Conservation (phyloP, 37 sponge, comb jelly and placozoan species). For the Ephydatia muelleri region DNA sequence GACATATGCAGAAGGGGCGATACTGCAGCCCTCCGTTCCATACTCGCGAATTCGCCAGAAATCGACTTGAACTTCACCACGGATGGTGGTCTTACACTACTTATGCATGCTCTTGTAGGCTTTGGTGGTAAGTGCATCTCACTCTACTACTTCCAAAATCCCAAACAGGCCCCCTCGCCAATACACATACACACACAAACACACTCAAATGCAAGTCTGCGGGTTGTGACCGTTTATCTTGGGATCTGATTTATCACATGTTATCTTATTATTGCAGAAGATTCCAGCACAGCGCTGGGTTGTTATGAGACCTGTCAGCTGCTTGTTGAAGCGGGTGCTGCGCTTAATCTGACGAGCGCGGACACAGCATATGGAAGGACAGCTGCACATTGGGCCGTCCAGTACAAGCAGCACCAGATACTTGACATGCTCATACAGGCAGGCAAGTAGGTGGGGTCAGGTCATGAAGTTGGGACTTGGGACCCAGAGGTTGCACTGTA, state of each 20-base stretch:
- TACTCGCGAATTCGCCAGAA: neutral
- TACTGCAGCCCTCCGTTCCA: neutral
- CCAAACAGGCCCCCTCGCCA: neutral
- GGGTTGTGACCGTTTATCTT: neutral
- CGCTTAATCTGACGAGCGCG: slow-evolving; percentile 9
- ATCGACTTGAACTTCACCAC: slow-evolving; percentile 43
- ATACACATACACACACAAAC: slow-evolving; percentile 14
- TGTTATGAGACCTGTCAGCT: slow-evolving; percentile 40
- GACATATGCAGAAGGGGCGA: slow-evolving; percentile 19
- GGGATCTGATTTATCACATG: neutral
- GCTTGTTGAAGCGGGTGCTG: slow-evolving; percentile 47
- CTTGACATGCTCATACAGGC: slow-evolving; percentile 58
- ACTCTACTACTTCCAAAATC: neutral
- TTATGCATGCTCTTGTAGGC: slow-evolving; percentile 66
- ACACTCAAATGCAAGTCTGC: neutral
- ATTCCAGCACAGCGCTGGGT: slow-evolving; percentile 20
- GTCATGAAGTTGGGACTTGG: neutral
- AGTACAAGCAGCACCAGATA: slow-evolving; percentile 62
- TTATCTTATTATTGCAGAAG: slow-evolving; percentile 3
- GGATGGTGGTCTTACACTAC: slow-evolving; percentile 62
- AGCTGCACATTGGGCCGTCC: slow-evolving; percentile 79
- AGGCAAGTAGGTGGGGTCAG: slow-evolving; percentile 30
- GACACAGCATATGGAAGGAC: slow-evolving; percentile 77
- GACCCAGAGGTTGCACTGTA: neutral
- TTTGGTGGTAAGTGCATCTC: slow-evolving; percentile 35